Evolutionary conservation across 1,140 invertebrate species (phyloP).

Genomic region (Lycorma delicatula): DNA sequence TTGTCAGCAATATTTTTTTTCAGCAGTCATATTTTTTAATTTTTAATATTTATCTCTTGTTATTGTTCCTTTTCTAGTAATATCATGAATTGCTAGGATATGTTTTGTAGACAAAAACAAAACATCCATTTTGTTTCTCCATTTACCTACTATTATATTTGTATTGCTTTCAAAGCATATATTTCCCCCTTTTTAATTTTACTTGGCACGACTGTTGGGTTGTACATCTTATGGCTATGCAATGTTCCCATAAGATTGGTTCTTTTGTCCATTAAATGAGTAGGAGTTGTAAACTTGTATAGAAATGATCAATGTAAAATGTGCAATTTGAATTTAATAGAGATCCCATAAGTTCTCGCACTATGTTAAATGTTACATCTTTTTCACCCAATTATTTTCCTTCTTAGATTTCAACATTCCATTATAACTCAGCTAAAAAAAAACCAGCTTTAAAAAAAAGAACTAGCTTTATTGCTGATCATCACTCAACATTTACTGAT

Average conservation of each 20-base stretch:
- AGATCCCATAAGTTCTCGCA: too few species aligned
- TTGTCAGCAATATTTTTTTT: too few species aligned
- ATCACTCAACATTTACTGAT: too few species aligned
- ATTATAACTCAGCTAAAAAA: too few species aligned
- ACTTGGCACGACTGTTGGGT: background rate
- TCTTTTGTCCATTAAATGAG: background rate
- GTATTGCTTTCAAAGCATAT: background rate
- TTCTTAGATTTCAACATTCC: too few species aligned
- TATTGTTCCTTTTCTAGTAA: background rate
- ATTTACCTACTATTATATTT: background rate
- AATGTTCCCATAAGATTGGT: background rate
- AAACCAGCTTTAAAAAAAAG: too few species aligned
- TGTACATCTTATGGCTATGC: background rate
- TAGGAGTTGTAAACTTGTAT: background rate
- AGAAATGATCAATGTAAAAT: background rate
- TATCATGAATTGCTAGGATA: background rate
- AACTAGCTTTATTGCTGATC: too few species aligned
- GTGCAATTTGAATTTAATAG: background rate
- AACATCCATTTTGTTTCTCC: background rate
- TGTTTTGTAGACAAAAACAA: background rate
- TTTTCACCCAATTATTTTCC: too few species aligned
- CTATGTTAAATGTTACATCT: too few species aligned
- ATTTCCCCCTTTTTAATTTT: background rate
- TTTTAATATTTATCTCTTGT: background rate
- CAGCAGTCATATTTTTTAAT: too few species aligned